phyloP scores from a whole-genome alignment of 2,888 invertebrate species.

The Ectemnius continuus region DNA sequence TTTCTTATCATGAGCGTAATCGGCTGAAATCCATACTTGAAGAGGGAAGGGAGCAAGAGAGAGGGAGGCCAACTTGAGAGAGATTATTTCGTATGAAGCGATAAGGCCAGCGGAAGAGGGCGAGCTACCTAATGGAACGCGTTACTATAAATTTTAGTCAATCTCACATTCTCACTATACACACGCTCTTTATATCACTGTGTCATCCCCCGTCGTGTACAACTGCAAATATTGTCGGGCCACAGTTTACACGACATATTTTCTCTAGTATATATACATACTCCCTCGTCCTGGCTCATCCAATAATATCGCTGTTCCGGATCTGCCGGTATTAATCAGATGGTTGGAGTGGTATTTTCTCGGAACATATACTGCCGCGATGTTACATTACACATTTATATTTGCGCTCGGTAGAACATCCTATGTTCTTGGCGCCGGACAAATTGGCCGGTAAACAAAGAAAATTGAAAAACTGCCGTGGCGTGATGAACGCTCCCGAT shows the following conservation, averaged over 20 bases:
- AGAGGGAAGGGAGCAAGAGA: background rate
- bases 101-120: slow-evolving; percentile 13
- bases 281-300: slow-evolving; percentile 16
- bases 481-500: slow-evolving; percentile 26
- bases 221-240: slow-evolving; percentile 41
- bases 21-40: no score
- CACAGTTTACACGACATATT: slow-evolving; percentile 36
- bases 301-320: slow-evolving; percentile 44
- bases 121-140: background rate
- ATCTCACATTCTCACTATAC: slow-evolving; percentile 36
- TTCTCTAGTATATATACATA: slow-evolving; percentile 33
- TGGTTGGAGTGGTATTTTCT: slow-evolving; percentile 46
- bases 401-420: background rate
- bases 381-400: slow-evolving; percentile 19
- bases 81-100: slow-evolving; percentile 10
- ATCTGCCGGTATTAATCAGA: slow-evolving; percentile 55
- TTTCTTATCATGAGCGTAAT: no score
- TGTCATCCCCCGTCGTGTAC: slow-evolving; percentile 38
- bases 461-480: slow-evolving; percentile 37
- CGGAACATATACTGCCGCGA: slow-evolving; percentile 33
- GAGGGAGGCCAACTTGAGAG: background rate
- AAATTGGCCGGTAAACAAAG: slow-evolving; percentile 34
- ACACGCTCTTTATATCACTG: slow-evolving; percentile 39
- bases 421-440: slow-evolving; percentile 12
- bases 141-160: slow-evolving; percentile 42